Evolutionary conservation across 2,888 invertebrate genomes (phyloP).

Genomic region (Lymantria monacha): DNA sequence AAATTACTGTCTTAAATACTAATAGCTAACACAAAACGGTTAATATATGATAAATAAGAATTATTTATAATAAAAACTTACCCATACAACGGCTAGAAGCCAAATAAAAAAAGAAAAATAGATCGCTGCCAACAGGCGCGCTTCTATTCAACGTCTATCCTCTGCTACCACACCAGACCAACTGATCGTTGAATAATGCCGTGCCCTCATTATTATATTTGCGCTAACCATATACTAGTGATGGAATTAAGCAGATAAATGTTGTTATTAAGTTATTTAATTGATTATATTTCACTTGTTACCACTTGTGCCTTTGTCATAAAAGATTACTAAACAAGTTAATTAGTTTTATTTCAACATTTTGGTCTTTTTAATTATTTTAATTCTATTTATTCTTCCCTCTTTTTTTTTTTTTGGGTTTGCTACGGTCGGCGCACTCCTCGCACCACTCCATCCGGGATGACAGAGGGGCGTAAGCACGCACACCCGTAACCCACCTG

Average conservation of each 20-base stretch:
- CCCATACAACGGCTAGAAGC: conserved; percentile 84
- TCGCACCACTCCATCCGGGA: no score
- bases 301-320: no score
- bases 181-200: conserved; percentile 65
- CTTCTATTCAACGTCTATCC: conserved; percentile 61
- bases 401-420: no score
- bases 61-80: conserved; percentile 50
- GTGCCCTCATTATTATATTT: conserved; percentile 61
- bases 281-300: conserved; percentile 3
- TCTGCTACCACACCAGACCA: conserved; percentile 58
- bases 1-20: conserved; percentile 1
- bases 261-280: conserved; percentile 10
- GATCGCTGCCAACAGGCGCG: conserved; percentile 64
- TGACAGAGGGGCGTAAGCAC: no score
- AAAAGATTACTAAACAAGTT: neutral
- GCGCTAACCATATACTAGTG: conserved; percentile 39
- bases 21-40: conserved; percentile 7
- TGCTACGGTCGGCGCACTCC: no score
- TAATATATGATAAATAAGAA: conserved; percentile 3
- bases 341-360: no score
- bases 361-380: no score
- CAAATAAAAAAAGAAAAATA: conserved; percentile 82
- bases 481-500: no score
- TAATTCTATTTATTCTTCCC: no score
- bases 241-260: conserved; percentile 14